Evolutionary conservation across 2,113 vertebrate genomes (phyloP).

Genomic region (Amblyopsis rosae): DNA sequence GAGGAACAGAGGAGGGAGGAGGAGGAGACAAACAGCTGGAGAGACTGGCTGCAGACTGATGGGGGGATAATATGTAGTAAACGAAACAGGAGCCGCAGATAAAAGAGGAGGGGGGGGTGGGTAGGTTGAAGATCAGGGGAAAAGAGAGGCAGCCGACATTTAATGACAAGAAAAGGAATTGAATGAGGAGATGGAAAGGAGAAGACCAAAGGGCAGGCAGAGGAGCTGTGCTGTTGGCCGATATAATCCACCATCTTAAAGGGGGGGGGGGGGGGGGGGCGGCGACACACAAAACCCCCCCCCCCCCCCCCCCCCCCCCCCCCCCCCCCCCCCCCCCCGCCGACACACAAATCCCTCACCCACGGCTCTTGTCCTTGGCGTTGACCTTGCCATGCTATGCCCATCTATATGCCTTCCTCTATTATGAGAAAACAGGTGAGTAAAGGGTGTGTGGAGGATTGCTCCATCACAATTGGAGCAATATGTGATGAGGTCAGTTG

Average conservation of each 20-base stretch:
- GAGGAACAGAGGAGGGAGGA: conserved; percentile 33
- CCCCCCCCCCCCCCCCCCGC: too few relatives aligned
- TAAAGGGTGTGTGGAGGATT: too few relatives aligned
- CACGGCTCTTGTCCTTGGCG: conserved; percentile 2
- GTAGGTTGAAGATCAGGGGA: conserved; percentile 26
- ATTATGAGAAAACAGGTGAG: too few relatives aligned
- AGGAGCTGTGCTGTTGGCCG: too few relatives aligned
- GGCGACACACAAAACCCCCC: background rate
- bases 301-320: too few relatives aligned
- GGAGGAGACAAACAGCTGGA: conserved; percentile 29
- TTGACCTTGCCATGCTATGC: background rate
- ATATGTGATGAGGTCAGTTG: too few relatives aligned
- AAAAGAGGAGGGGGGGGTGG: conserved; percentile 17
- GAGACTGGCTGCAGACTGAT: background rate
- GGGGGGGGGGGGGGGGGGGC: too few relatives aligned
- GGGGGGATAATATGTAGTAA: too few relatives aligned
- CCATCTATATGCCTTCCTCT: too few relatives aligned
- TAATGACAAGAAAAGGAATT: conserved; percentile 3
- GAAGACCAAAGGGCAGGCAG: background rate
- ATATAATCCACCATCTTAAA: too few relatives aligned
- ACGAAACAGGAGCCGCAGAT: background rate
- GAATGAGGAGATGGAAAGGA: conserved; percentile 7
- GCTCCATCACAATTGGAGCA: too few relatives aligned
- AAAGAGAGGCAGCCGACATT: background rate
- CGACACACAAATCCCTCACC: conserved; percentile 1